A percentile compares a stretch with the other conserved stretches of the same genome.
Evolutionary conservation across 2,113 vertebrate genomes (phyloP).

Genomic region (Rhynchomys soricoides): DNA sequence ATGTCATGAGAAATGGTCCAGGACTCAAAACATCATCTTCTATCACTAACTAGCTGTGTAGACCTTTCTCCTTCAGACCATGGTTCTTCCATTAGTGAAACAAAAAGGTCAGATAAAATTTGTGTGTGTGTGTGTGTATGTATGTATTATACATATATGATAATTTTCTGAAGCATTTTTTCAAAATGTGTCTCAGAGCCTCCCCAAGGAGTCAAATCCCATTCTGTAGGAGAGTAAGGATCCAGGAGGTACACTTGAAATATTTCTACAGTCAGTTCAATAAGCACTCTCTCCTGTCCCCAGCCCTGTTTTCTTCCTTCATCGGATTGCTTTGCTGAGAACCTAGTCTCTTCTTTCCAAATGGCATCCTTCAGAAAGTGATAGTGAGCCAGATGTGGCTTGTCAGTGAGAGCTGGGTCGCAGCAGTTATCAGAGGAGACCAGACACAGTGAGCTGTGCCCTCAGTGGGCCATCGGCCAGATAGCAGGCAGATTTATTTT

Average conservation of each 20-base stretch:
- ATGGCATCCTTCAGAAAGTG: conserved; percentile 43
- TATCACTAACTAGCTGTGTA: not conserved
- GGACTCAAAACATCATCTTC: not conserved
- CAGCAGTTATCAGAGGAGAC: conserved; percentile 61
- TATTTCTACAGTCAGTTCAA: not conserved
- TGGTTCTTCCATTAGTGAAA: not conserved
- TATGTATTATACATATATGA: not conserved
- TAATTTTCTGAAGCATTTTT: conserved; percentile 10
- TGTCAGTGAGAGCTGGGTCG: conserved; percentile 22
- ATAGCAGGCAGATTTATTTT: conserved; percentile 39
- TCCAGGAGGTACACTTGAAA: not conserved
- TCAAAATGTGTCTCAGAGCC: not conserved
- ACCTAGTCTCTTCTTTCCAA: conserved; percentile 50
- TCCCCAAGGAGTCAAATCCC: not conserved
- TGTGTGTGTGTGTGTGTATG: not conserved
- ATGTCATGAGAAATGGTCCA: not conserved
- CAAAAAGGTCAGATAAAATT: not conserved
- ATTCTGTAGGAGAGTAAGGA: not conserved
- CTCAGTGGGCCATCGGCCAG: conserved; percentile 44
- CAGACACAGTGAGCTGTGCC: conserved; percentile 20
- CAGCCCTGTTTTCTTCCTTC: conserved; percentile 36
- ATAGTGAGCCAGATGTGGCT: conserved; percentile 27
- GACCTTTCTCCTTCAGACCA: not conserved
- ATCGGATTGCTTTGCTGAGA: conserved; percentile 40
- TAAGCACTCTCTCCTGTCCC: not conserved